A percentile compares a stretch with the other conserved stretches of the same genome.
Evolutionary conservation across 2,797 vertebrate genomes (phyloP).

Genomic region (Huso huso): DNA sequence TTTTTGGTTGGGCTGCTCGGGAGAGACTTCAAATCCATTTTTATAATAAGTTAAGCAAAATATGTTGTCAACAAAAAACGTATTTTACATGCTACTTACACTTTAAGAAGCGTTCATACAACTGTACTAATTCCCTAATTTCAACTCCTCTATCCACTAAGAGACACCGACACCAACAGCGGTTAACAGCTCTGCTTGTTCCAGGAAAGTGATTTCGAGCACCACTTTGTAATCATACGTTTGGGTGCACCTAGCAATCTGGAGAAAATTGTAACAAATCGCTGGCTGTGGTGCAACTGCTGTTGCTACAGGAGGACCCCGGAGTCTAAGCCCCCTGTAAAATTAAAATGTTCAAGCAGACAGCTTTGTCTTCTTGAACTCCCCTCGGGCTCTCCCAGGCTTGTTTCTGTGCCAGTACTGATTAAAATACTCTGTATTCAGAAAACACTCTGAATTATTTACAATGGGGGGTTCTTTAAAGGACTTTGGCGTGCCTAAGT

Average conservation of each 20-base stretch:
- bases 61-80: no score
- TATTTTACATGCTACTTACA: no score
- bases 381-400: slow-evolving; percentile 1
- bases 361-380: not conserved
- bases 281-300: not conserved
- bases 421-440: slow-evolving; percentile 10
- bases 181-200: not conserved
- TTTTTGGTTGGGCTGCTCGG: no score
- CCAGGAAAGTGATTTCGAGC: not conserved
- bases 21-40: no score
- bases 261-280: slow-evolving; percentile 4
- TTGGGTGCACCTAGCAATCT: slow-evolving; percentile 5
- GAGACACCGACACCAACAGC: not conserved
- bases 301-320: not conserved
- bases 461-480: not conserved
- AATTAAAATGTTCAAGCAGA: slow-evolving; percentile 11
- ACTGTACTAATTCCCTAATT: not conserved
- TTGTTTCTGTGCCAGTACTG: not conserved
- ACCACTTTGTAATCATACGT: slow-evolving; percentile 1
- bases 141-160: not conserved
- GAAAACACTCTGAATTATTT: slow-evolving; percentile 1
- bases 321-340: not conserved
- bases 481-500: not conserved
- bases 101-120: not conserved
- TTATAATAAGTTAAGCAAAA: no score